phyloP scores from a whole-genome alignment of 92 coral and sea anemone genomes.

The Zoanthus solanderi region DNA sequence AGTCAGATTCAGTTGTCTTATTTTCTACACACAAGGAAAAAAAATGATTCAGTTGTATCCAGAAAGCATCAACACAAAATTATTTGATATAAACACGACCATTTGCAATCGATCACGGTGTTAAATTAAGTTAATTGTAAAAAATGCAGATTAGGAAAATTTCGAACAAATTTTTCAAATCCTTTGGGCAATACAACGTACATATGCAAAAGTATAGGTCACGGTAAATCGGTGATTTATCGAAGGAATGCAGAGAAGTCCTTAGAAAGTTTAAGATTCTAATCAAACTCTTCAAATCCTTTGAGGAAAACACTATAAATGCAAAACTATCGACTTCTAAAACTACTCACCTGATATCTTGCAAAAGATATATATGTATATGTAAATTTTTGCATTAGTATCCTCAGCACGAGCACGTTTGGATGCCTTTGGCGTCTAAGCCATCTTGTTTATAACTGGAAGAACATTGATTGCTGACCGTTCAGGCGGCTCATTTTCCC shows the following conservation, averaged over 20 bases:
- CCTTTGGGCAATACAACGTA: slow-evolving; percentile 3
- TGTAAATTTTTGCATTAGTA: slow-evolving; percentile 6
- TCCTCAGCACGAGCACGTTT: slow-evolving; percentile 7
- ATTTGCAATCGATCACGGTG: slow-evolving; percentile 11
- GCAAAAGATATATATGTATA: neutral
- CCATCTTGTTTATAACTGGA: slow-evolving; percentile 6
- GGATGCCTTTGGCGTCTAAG: neutral
- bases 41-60: neutral
- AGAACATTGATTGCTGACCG: slow-evolving; percentile 14
- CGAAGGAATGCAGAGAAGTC: slow-evolving; percentile 3
- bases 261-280: neutral
- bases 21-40: slow-evolving; percentile 3
- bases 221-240: neutral
- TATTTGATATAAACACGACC: neutral
- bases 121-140: slow-evolving; percentile 4
- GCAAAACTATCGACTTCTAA: neutral
- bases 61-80: neutral
- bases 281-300: neutral
- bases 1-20: slow-evolving; percentile 1
- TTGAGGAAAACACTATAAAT: neutral
- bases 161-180: neutral
- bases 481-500: neutral
- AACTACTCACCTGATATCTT: slow-evolving; percentile 16
- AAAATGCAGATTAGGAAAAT: neutral
- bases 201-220: slow-evolving; percentile 5